Evolutionary conservation across 2,888 invertebrate species (phyloP).

Genomic region (Andrena minutula): DNA sequence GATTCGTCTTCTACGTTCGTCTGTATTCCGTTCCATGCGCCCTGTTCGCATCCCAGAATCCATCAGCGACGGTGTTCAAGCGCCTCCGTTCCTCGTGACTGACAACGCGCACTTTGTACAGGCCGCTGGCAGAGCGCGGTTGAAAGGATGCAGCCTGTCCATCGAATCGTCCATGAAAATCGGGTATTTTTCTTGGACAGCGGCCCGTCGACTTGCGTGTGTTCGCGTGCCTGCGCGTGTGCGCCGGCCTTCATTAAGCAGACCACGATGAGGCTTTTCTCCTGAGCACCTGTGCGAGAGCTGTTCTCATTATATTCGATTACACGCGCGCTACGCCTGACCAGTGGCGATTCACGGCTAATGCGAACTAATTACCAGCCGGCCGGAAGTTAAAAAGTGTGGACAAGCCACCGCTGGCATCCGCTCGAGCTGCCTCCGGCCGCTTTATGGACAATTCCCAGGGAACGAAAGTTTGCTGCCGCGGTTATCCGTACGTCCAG

Average conservation of each 20-base stretch:
- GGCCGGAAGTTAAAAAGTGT: conserved; percentile 80
- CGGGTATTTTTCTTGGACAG: background rate
- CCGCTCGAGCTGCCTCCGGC: conserved; percentile 48
- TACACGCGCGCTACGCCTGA: conserved; percentile 34
- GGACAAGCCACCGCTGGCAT: conserved; percentile 73
- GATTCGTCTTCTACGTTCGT: too few species aligned
- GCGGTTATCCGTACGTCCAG: conserved; percentile 31
- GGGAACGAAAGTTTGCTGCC: conserved; percentile 71
- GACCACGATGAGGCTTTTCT: conserved; percentile 26
- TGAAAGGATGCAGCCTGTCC: background rate
- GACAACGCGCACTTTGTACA: background rate
- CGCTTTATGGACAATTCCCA: conserved; percentile 71
- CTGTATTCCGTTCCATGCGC: too few species aligned
- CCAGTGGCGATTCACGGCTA: conserved; percentile 74
- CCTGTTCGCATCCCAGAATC: background rate
- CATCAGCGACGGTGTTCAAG: background rate
- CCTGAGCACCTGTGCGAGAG: background rate
- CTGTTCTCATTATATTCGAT: conserved; percentile 54
- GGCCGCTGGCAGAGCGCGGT: background rate
- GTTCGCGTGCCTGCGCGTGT: background rate
- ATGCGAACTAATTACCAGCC: conserved; percentile 81
- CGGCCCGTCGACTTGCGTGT: background rate
- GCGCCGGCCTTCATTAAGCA: conserved; percentile 45
- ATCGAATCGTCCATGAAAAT: background rate
- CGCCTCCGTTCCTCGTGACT: background rate